Base-by-base conservation (phyloP, 2,113 vertebrate species). In the Bos javanicus region DNA sequence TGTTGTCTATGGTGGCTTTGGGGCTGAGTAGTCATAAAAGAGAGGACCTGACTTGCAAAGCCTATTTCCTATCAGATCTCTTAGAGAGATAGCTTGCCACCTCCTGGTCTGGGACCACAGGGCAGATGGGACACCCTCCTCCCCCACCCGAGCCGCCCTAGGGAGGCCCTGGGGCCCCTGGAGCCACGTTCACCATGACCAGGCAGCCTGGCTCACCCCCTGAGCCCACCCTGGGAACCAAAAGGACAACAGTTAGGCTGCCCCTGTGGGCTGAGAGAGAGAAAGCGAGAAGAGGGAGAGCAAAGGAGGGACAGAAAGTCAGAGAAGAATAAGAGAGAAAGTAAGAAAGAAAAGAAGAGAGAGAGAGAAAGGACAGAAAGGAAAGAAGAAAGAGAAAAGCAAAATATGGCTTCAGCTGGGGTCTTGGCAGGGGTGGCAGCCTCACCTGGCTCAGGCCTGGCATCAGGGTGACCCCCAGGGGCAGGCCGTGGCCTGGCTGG, bases 231-330 rank as follows among this genome's bases (percentile, higher is more conserved):
- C 82, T 50, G 52, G 96, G 91, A 83, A 97, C 95, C 87, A 97
- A 95, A 95, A 97, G 95, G 30, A 4, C 43, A 62, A 95, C 76
- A 97, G 96, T 81, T 95, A 99, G 98, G 98, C 97, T 92, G 96
- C 50, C 96, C 98, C 74, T 25, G 96, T 89, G 97, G 95, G 97
- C 96, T 84, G 97, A 96, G 97, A 98, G 95, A 96, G 94, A 76
- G 9, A 97, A 52, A 64, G 54, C 36, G 2, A 30, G 67, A 82
- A 80, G 16, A 60, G n/a, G 67, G 46, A 83, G 36, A 95, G n/a
- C 13, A 33, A 85, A 33, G 92, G 57, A 95, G 82, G 21, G n/a
- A 95, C 56, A 97, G 64, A 60, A 39, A 94, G 96, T 91, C 62
- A 52, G 94, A 95, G 97, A 81, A 90, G 82, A 96, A 78, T 83